phyloP scores from a whole-genome alignment of 2,113 vertebrate species.

The Elephantulus edwardii region DNA sequence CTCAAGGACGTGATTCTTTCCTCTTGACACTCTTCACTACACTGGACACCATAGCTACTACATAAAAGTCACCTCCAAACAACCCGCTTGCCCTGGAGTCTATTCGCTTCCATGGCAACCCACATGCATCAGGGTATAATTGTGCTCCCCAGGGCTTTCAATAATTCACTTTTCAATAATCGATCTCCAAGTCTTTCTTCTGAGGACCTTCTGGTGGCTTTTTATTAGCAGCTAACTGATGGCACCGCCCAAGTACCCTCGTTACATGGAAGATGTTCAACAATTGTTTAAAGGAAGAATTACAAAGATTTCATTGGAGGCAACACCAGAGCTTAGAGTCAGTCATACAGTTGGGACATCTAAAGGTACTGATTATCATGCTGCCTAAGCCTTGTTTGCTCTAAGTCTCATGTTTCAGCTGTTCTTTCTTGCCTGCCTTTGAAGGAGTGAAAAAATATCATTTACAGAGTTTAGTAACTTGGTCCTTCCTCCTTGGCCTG shows the following conservation, averaged over 20 bases:
- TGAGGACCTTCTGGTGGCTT: not conserved
- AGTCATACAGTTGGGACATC: not conserved
- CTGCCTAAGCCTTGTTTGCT: not conserved
- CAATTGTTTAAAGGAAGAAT: not conserved
- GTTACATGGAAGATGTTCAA: not conserved
- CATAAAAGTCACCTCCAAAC: not conserved
- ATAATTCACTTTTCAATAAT: not conserved
- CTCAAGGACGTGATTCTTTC: not conserved
- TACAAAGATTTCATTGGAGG: not conserved
- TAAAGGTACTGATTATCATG: not conserved
- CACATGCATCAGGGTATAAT: not conserved
- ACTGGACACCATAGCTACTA: too few species aligned
- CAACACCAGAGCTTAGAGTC: not conserved
- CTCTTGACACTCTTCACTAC: not conserved
- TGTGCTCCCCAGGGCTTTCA: not conserved
- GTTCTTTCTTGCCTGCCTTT: not conserved
- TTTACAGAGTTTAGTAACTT: not conserved
- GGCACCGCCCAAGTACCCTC: not conserved
- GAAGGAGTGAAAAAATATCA: constrained; percentile 4
- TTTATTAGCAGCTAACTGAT: not conserved
- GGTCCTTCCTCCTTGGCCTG: constrained; percentile 48
- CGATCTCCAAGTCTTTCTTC: not conserved
- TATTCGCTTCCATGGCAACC: not conserved
- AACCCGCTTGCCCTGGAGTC: not conserved
- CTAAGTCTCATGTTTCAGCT: constrained; percentile 38